phyloP scores from a whole-genome alignment of 2,888 invertebrate genomes.

The Xestia xanthographa region DNA sequence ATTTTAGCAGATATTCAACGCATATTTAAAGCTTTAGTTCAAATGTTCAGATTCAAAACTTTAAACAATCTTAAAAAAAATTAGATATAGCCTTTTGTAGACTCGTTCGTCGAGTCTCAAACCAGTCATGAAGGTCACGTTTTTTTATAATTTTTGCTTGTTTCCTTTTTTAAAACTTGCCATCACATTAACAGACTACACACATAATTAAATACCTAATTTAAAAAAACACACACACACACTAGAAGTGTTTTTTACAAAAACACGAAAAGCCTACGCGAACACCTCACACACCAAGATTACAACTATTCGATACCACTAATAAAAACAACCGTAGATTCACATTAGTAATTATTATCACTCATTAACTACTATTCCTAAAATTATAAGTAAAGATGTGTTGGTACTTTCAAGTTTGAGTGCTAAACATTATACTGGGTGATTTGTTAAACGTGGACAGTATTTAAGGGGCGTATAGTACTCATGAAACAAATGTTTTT shows the following conservation, averaged over 20 bases:
- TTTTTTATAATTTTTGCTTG: too few species aligned
- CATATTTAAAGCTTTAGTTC: neutral
- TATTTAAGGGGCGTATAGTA: too few species aligned
- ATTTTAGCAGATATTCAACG: neutral
- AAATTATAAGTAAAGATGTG: neutral
- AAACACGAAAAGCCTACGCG: neutral
- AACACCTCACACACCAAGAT: neutral
- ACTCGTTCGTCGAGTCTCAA: neutral
- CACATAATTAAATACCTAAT: too few species aligned
- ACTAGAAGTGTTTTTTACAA: neutral
- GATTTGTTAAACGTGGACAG: too few species aligned
- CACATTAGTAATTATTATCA: conserved; percentile 25
- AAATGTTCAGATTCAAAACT: neutral
- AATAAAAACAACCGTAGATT: conserved; percentile 24
- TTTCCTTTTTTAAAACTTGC: neutral
- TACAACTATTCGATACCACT: conserved; percentile 6
- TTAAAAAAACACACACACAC: neutral
- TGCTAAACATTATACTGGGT: neutral
- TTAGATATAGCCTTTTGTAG: too few species aligned
- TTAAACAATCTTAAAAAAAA: neutral
- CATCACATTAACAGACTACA: neutral
- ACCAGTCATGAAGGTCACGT: neutral
- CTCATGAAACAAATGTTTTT: too few species aligned
- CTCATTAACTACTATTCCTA: conserved; percentile 15
- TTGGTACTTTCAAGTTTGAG: neutral